A percentile compares a stretch with the other conserved stretches of the same genome.
Evolutionary conservation across 2,797 vertebrate genomes (phyloP).

Genomic region (Pangasius djambal): DNA sequence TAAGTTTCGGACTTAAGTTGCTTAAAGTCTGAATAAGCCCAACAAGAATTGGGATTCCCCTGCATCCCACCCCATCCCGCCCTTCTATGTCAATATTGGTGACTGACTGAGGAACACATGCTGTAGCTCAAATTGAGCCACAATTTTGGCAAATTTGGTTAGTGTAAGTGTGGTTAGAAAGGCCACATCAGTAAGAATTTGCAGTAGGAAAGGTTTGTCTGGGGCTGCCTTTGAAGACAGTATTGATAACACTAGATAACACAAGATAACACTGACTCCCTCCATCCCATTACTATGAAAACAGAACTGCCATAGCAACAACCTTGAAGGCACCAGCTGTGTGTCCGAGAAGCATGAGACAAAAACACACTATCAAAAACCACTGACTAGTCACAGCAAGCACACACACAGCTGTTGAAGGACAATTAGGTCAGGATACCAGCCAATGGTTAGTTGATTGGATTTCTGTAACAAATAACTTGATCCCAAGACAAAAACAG

Average conservation of each 20-base stretch:
- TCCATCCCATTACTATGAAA: slow-evolving; percentile 6
- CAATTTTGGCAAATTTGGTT: neutral
- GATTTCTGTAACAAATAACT: neutral
- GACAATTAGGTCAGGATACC: neutral
- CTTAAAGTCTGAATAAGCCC: neutral
- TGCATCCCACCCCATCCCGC: neutral
- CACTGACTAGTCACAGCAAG: neutral
- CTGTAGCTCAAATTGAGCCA: neutral
- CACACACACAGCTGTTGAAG: neutral
- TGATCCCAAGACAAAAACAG: neutral
- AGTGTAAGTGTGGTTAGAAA: neutral
- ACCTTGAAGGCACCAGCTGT: slow-evolving; percentile 19
- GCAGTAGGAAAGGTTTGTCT: neutral
- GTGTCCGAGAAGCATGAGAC: neutral
- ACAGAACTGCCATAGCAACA: slow-evolving; percentile 1
- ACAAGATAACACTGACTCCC: neutral
- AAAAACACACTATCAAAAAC: neutral
- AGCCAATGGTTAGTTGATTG: neutral
- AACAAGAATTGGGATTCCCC: neutral
- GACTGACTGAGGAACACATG: neutral
- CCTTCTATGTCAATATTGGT: neutral
- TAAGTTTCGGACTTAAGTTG: neutral
- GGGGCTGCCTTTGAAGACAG: neutral
- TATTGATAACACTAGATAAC: neutral
- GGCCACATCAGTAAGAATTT: neutral